Evolutionary conservation across 92 coral and sea anemone species (phyloP).

Genomic region (Porites evermanni): DNA sequence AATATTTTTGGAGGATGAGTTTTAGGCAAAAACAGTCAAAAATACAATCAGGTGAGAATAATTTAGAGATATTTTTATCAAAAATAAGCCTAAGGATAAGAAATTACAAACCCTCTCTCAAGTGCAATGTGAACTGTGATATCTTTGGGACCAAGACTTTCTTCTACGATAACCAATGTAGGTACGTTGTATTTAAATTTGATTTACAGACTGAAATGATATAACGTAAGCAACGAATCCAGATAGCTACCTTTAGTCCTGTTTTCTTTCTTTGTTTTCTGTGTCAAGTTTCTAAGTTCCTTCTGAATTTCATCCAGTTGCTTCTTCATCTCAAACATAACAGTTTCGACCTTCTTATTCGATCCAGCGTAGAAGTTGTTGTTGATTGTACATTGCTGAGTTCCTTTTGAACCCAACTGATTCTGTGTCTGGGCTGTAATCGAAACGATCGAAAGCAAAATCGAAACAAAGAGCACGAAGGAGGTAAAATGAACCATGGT

Average conservation of each 20-base stretch:
- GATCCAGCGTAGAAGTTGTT: slow-evolving; percentile 1
- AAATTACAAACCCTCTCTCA: too few relatives aligned
- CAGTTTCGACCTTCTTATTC: not conserved
- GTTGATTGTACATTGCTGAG: not conserved
- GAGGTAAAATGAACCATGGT: not conserved
- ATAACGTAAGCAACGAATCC: too few relatives aligned
- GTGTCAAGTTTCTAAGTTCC: slow-evolving; percentile 9
- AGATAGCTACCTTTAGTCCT: not conserved
- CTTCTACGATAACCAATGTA: too few relatives aligned
- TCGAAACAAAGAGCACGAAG: not conserved
- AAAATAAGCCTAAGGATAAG: too few relatives aligned
- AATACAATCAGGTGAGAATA: too few relatives aligned
- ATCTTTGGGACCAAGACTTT: too few relatives aligned
- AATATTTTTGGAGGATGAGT: too few relatives aligned
- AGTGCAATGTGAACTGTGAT: too few relatives aligned
- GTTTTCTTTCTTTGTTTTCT: not conserved
- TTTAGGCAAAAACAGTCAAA: too few relatives aligned
- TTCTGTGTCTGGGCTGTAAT: not conserved
- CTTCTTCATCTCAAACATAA: slow-evolving; percentile 1
- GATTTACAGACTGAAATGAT: too few relatives aligned
- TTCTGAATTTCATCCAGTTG: slow-evolving; percentile 21
- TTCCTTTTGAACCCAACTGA: not conserved
- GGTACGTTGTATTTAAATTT: too few relatives aligned
- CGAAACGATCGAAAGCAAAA: not conserved
- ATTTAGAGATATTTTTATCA: too few relatives aligned